phyloP scores from a whole-genome alignment of 1,140 invertebrate species.

The Solen grandis region DNA sequence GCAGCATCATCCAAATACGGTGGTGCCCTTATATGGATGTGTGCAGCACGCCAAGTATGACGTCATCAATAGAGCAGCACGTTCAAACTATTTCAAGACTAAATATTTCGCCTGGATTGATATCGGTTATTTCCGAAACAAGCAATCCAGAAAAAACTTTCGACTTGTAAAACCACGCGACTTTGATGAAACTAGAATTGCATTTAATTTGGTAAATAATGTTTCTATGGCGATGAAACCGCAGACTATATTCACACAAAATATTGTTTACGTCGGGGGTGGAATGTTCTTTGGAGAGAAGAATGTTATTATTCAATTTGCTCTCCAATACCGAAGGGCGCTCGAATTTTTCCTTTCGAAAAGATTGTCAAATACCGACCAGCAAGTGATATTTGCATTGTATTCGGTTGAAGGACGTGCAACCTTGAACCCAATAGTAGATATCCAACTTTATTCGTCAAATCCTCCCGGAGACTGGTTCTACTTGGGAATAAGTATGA shows the following conservation, averaged over 20 bases:
- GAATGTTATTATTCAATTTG: slow-evolving; percentile 20
- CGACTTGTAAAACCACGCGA: slow-evolving; percentile 46
- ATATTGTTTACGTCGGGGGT: too few relatives aligned
- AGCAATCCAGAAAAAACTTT: slow-evolving; percentile 54
- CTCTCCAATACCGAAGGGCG: background rate
- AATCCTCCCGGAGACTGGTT: background rate
- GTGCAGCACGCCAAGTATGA: too few relatives aligned
- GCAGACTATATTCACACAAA: slow-evolving; percentile 52
- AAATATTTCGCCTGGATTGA: too few relatives aligned
- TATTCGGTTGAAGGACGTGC: background rate
- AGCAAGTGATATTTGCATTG: too few relatives aligned
- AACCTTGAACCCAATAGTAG: background rate
- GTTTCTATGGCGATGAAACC: slow-evolving; percentile 5
- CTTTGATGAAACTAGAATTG: too few relatives aligned
- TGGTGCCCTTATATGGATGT: slow-evolving; percentile 64
- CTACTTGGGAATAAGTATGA: slow-evolving; percentile 18
- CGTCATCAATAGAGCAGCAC: slow-evolving; percentile 49
- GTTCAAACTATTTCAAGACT: slow-evolving; percentile 30
- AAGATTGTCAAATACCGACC: slow-evolving; percentile 35
- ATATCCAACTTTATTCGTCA: slow-evolving; percentile 7
- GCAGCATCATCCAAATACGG: slow-evolving; percentile 67
- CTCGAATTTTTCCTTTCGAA: slow-evolving; percentile 23
- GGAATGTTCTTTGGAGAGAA: slow-evolving; percentile 26
- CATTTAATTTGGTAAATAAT: slow-evolving; percentile 50
- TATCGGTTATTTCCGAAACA: too few relatives aligned